phyloP scores from a whole-genome alignment of 2,888 invertebrate genomes.

The Ceratothoa steindachneri region DNA sequence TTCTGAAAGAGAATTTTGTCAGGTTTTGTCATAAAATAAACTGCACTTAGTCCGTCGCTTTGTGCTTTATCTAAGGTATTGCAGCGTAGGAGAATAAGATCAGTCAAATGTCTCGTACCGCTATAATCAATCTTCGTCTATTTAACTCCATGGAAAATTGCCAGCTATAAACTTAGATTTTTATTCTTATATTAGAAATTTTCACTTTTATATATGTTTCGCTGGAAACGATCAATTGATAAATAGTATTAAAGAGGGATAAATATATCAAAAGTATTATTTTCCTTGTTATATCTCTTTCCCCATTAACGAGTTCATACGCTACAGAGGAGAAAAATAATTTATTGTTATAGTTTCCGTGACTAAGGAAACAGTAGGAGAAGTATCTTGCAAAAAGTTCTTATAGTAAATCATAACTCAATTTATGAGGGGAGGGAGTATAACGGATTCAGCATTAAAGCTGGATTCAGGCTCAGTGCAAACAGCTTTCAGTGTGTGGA shows the following conservation, averaged over 20 bases:
- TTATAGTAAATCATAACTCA: slow-evolving; percentile 9
- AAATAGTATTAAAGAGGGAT: not conserved
- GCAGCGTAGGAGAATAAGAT: too few species aligned
- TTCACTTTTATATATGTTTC: too few species aligned
- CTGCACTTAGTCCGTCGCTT: too few species aligned
- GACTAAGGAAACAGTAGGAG: slow-evolving; percentile 13
- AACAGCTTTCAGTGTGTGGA: not conserved
- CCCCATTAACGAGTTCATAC: slow-evolving; percentile 10
- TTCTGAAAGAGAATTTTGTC: too few species aligned
- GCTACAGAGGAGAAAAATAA: slow-evolving; percentile 8
- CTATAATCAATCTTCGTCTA: too few species aligned
- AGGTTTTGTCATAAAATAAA: too few species aligned
- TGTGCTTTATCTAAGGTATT: too few species aligned
- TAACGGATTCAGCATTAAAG: slow-evolving; percentile 5
- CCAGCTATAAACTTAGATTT: too few species aligned
- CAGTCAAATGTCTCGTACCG: too few species aligned
- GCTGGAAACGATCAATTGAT: not conserved
- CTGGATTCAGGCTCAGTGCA: slow-evolving; percentile 10
- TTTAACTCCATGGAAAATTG: too few species aligned
- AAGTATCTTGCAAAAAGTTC: slow-evolving; percentile 15
- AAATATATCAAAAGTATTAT: not conserved
- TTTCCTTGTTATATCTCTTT: not conserved
- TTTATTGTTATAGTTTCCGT: slow-evolving; percentile 15
- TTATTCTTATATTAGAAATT: too few species aligned
- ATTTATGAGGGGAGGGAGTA: not conserved